Conservation (phyloP, 2,113 vertebrate species). For the Ctenodactylus gundi region DNA sequence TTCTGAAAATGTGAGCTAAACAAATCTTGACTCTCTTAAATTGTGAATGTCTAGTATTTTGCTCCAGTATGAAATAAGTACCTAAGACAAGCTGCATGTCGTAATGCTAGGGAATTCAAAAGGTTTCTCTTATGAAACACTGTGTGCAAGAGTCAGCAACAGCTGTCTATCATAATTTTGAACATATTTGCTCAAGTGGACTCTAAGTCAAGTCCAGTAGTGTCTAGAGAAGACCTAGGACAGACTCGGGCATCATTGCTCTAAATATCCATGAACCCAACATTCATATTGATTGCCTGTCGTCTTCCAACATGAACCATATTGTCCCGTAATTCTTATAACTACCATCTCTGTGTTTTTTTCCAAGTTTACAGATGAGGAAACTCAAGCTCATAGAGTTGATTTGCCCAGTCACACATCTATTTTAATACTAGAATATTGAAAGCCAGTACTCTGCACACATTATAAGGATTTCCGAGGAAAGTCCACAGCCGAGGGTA, state of each 20-base stretch:
- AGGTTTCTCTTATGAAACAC: not conserved
- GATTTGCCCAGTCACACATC: not conserved
- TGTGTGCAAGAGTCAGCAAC: not conserved
- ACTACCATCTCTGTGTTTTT: not conserved
- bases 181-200: not conserved
- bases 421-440: not conserved
- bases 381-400: not conserved
- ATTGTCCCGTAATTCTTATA: not conserved
- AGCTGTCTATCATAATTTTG: not conserved
- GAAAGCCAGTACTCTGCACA: not conserved
- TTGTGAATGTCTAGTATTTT: too few relatives aligned
- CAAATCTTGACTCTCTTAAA: too few relatives aligned
- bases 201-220: not conserved
- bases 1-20: too few relatives aligned
- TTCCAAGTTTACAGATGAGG: conserved; percentile 1
- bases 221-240: not conserved
- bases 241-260: not conserved
- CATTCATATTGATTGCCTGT: not conserved
- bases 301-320: not conserved
- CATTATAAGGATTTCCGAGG: not conserved
- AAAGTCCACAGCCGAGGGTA: not conserved
- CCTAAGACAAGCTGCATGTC: too few relatives aligned
- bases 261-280: not conserved
- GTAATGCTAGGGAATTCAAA: not conserved
- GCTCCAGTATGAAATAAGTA: too few relatives aligned